phyloP scores from a whole-genome alignment of 2,113 vertebrate species.

The Halcyon malimbica region DNA sequence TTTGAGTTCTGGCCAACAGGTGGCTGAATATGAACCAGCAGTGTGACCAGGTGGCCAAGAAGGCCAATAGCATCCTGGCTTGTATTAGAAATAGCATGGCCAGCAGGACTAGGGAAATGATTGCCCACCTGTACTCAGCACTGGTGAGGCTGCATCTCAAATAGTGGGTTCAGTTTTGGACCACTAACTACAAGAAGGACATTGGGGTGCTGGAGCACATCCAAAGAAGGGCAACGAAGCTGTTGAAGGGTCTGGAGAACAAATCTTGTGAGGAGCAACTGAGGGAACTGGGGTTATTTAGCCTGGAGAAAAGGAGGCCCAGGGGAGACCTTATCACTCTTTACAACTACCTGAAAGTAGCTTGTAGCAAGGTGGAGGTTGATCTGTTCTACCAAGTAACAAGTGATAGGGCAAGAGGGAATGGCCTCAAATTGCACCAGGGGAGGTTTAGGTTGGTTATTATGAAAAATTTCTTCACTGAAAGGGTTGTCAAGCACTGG shows the following conservation, averaged over 20 bases:
- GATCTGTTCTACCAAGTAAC: neutral
- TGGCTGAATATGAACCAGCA: neutral
- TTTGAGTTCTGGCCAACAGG: rapidly evolving
- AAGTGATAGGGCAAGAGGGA: neutral
- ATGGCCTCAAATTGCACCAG: neutral
- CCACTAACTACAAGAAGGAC: neutral
- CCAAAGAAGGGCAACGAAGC: neutral
- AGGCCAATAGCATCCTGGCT: rapidly evolving
- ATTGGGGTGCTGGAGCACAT: neutral
- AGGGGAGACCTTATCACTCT: neutral
- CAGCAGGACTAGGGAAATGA: neutral
- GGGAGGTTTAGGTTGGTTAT: neutral
- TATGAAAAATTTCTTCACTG: neutral
- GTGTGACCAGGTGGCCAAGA: neutral
- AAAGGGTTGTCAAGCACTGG: neutral
- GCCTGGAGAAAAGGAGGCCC: neutral
- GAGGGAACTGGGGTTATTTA: neutral
- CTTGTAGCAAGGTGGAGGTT: rapidly evolving
- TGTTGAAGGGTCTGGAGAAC: neutral
- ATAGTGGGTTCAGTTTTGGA: no score
- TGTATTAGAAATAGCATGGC: rapidly evolving
- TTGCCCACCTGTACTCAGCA: no score
- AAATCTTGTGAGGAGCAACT: rapidly evolving
- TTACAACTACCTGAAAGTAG: neutral
- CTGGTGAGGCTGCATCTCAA: no score